Base-by-base conservation (phyloP, 2,113 vertebrate species). In the Struthio camelus region DNA sequence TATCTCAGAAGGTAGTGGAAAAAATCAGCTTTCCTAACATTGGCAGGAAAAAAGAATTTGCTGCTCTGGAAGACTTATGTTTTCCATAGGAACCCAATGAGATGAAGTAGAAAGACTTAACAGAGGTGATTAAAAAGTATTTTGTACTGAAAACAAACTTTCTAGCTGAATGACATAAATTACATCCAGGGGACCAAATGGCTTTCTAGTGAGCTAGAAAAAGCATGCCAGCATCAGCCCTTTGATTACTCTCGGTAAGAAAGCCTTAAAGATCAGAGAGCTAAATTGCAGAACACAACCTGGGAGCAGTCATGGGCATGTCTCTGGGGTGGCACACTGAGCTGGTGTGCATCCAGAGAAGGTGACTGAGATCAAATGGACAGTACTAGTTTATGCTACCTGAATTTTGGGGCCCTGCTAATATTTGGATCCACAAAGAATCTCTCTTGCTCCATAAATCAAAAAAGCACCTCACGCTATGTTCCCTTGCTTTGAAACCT, bases 1-100 rank as follows among this genome's bases (percentile, higher is more conserved):
- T 93, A 58, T 94, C 76, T 91, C 69, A 96, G 89, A 88, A 95
- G 42, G 56, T 86, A 86, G 65, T 93, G 87, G 64, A 71, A 84
- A 94, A 90, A 87, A 42, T 5, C 76, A 64, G 32, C 80, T 91
- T 97, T 78, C 61, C 69, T 93, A 65, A 86, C 30, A 32, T 50
- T 95, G 93, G 59, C 76, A 61, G 56, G 59, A 69, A 88, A 94
- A 91, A 76, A 92, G 86, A 85, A 90, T 90, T 90, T 93, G 71
- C 59, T 83, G 93, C 93, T 95, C 93, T 95, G 93, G 82, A 96
- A 96, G 85, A 93, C 59, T 96, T 97, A 53, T 0, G 1, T 84
- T 92, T 97, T 96, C 93, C 93, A 86, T 92, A 96, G 89, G 89
- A 96, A 84, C 87, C 54, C 86, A n/a, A 95, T 61, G 94, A 96